Percentiles rank a stretch among this genome's conserved stretches.
phyloP scores from a whole-genome alignment of 2,888 invertebrate species.

The Cosmopolites sordidus region DNA sequence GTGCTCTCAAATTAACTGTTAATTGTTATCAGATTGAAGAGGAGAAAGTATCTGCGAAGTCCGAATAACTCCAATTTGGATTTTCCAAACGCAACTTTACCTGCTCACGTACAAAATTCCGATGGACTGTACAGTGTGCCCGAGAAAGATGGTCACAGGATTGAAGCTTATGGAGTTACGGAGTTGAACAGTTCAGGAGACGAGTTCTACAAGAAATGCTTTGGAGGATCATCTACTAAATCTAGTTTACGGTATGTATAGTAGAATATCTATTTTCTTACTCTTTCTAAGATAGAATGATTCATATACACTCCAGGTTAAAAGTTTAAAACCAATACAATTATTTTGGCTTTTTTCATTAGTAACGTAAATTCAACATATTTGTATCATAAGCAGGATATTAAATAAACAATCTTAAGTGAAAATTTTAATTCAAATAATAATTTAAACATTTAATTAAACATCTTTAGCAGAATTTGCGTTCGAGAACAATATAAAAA shows the following conservation, averaged over 20 bases:
- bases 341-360: no score
- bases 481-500: no score
- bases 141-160: slow-evolving; percentile 37
- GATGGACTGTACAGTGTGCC: slow-evolving; percentile 50
- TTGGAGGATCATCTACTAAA: slow-evolving; percentile 46
- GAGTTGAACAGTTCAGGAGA: slow-evolving; percentile 43
- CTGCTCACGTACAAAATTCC: slow-evolving; percentile 45
- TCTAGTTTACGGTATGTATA: slow-evolving; percentile 44
- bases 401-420: no score
- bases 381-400: no score
- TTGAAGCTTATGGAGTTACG: slow-evolving; percentile 57
- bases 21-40: slow-evolving; percentile 11
- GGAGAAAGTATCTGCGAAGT: slow-evolving; percentile 56
- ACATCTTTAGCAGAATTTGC: no score
- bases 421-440: no score
- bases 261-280: background rate
- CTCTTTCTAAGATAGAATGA: no score
- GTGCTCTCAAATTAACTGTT: background rate
- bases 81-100: slow-evolving; percentile 46
- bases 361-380: no score
- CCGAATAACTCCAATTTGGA: slow-evolving; percentile 61
- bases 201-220: slow-evolving; percentile 57
- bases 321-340: no score
- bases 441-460: no score
- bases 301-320: no score